phyloP scores from a whole-genome alignment of 30 jellyfish, hydroid and myxozoan species.

The Pelagia noctiluca region DNA sequence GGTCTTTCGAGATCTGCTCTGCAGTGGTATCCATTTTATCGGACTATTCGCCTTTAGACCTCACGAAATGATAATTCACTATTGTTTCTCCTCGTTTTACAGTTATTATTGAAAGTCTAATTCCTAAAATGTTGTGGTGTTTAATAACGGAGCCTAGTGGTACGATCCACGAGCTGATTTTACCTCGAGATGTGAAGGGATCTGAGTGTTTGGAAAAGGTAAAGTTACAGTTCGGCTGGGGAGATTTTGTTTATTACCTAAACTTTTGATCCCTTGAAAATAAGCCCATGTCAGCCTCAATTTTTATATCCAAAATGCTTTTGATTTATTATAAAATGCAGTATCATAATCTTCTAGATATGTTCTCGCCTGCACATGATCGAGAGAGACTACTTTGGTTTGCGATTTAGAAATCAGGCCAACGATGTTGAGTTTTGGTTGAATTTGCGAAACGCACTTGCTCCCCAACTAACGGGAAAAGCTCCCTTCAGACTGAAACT shows the following conservation, averaged over 20 bases:
- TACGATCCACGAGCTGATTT: constrained; percentile 89
- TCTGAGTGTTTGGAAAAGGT: constrained; percentile 94
- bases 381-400: constrained; percentile 98
- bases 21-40: background rate
- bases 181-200: constrained; percentile 86
- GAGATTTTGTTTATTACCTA: no score
- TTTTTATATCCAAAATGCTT: no score
- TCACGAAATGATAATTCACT: background rate
- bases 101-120: background rate
- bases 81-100: background rate
- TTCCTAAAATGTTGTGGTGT: constrained; percentile 88
- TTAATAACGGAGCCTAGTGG: constrained; percentile 96
- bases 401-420: constrained; percentile 78
- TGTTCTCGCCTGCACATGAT: constrained; percentile 76
- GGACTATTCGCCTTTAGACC: constrained; percentile 7
- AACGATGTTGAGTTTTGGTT: constrained; percentile 94
- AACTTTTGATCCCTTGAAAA: no score
- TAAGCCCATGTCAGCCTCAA: no score
- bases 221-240: no score
- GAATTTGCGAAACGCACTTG: constrained; percentile 84
- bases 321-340: background rate
- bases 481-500: constrained; percentile 91
- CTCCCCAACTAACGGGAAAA: constrained; percentile 90
- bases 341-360: constrained; percentile 24
- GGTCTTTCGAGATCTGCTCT: background rate